These are phyloP conservation scores for Barnardius zonarius DNA, from an alignment of 2,113 vertebrate genomes.

Conservation along the genomic window DNA sequence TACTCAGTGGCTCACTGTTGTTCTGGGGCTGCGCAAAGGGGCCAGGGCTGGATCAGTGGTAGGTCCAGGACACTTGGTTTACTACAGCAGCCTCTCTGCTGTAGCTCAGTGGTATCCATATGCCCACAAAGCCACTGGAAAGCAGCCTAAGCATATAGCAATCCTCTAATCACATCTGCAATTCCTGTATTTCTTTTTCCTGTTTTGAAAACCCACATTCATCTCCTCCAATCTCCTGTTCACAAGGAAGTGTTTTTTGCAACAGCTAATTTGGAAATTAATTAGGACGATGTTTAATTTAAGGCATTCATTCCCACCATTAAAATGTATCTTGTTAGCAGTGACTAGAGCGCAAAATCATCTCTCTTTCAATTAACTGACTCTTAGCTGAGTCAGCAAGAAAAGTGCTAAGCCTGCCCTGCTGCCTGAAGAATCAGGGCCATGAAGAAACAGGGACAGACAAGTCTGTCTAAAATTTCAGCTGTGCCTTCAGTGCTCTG, in stretches of 20 bases:
- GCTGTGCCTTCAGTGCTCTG: neutral
- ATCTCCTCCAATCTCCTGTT: neutral
- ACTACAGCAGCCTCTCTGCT: accelerated
- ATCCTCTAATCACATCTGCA: neutral
- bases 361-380: neutral
- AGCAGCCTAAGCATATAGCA: neutral
- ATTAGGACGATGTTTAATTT: neutral
- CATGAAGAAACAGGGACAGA: neutral
- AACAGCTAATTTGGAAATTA: neutral
- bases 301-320: neutral
- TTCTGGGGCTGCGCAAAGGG: accelerated
- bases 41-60: neutral
- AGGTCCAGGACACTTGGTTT: neutral
- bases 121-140: neutral
- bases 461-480: neutral
- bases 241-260: neutral
- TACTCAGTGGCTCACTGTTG: neutral
- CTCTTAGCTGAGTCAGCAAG: neutral
- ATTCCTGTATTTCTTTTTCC: neutral
- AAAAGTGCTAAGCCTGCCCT: neutral
- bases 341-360: neutral
- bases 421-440: neutral
- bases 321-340: neutral
- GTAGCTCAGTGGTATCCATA: neutral
- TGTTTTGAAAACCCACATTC: neutral